Evolutionary conservation across 1,140 invertebrate species (phyloP), one percentile per base, ranked within the genome.

Genomic region (Venturia canescens): DNA sequence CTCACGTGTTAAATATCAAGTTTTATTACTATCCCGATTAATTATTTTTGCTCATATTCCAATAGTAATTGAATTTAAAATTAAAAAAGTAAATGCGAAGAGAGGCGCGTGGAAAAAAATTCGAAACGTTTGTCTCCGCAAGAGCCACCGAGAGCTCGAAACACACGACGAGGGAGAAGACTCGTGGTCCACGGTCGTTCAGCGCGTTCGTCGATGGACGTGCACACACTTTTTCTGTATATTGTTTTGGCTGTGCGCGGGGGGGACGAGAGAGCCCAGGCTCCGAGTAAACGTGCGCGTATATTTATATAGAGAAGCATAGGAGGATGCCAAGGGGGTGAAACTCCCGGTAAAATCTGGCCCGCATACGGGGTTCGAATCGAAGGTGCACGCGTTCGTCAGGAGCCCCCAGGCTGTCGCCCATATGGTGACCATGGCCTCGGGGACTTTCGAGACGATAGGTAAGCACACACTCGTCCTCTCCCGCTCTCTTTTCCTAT

Each of bases 401-500:
- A 63, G 57, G 34, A 87, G 86, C 84, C 90, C 90, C 86, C 83
- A 84, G 87, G 84, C 87, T 89, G 89, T 83, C 79, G 88, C 88
- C 91, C 91, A 92, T 91, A 91, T 92, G 91, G 90, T 89, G 89
- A 89, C 83, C 87, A 88, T 85, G 82, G 87, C 86, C 83, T 74
- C 75, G 82, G 77, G 80, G 66, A 70, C 63, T 83, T 71, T 67
- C 81, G 79, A 85, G 83, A 83, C 86, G 86, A 88, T 87, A 90
- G 89, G 89, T 90, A 89, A 89, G 82, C 83, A 88, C 83, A 88
- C 78, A 75, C 80, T 80, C 80, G 74, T 78, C 74, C 18, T 77
- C 70, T 80, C 74, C 80, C 60, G 76, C 78, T 82, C 53, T 27
- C 34, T 78, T 70, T 31, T 48, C 21, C 11, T 34, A 13, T 48